Base-by-base conservation (phyloP, 2,888 invertebrate species). In the Anthrax anthrax region DNA sequence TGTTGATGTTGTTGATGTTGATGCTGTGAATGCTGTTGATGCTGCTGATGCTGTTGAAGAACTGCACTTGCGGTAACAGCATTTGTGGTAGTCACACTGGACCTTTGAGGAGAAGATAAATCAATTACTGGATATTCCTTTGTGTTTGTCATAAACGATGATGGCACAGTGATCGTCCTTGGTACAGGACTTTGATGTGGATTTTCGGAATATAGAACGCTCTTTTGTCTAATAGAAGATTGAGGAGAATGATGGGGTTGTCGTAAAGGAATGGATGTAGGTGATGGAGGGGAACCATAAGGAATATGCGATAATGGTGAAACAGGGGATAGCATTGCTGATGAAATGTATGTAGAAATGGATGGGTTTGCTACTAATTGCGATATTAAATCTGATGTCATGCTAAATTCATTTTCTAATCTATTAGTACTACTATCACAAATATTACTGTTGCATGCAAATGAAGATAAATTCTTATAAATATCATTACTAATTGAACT, bases 81-180 rank as follows among this genome's bases (percentile, higher is more conserved):
- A 14, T 17, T 29, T 18, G 63, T 60, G 18, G 62, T 62, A 53
- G 65, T 63, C 42, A 64, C 51, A 44, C 64, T 49, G 39, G 56
- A 68, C 63, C 71, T 71, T 59, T 70, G 72, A 47, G 71, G 68
- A 55, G 71, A 71, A 57, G 71, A 72, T 52, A 73, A 67, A 64
- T 73, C 72, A 52, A 72, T 72, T 55, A 72, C 72, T 53, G 3
- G 29, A 12, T 32, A 12, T 32, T 67, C 62, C 60, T 64, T 63
- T 55, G 67, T 58, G 50, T 54, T 52, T 39, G 49, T 45, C 46
- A 37, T 34, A 42, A 34, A 17, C 44, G 34, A 32, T 40, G 44
- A 36, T 36, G 44, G 19, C 12, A 32, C 12, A 32, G 12, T 12
- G 12, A 12, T 12, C 12, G 29, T 32, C 6, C 29, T 32, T 32